Base-by-base conservation (phyloP, 2,888 invertebrate species). In the Idaea biselata region DNA sequence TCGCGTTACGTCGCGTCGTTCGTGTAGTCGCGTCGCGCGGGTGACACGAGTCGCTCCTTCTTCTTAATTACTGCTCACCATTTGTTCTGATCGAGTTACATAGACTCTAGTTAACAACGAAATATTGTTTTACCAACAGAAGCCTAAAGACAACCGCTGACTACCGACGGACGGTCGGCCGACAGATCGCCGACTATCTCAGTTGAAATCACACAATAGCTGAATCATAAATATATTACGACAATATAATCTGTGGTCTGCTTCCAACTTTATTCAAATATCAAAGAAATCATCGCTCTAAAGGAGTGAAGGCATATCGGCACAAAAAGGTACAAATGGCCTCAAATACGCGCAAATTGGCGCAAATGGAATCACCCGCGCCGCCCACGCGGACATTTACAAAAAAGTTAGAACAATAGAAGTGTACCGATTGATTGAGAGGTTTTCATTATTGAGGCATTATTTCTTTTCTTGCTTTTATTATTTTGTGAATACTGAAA, bases 271-370 rank as follows among this genome's bases (percentile, higher is more conserved):
- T 77, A 72, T 71, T 79, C 70, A 69, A 76, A 78, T 80, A 78
- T 81, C 81, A 80, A 81, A 81, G 81, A 78, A 80, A 76, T 77
- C 68, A 69, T 77, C 77, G 72, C 69, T 58, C 68, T 68, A 75
- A 76, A 73, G 74, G 69, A 76, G 73, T 69, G 63, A 65, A 69
- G 65, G 69, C 57, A 58, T 44, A 67, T 71, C 71, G 71, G 69
- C 72, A 44, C 44, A 44, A 44, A 44, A 68, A 72, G 73, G 75
- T 74, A 74, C 74, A 73, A 76, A 70, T 63, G 65, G 66, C 14
- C 44, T 44, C 44, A 11, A 44, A 44, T 44, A 44, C 14, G 44
- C 44, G 44, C 11, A 44, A 60, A 60, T 33, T 63, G 55, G n/a
- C 59, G 57, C 60, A 53, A 63, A 66, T 44, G 44, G 44, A 44